These are phyloP conservation scores for Salvelinus namaycush DNA, from an alignment of 2,113 vertebrate genomes.

Conservation along the genomic window DNA sequence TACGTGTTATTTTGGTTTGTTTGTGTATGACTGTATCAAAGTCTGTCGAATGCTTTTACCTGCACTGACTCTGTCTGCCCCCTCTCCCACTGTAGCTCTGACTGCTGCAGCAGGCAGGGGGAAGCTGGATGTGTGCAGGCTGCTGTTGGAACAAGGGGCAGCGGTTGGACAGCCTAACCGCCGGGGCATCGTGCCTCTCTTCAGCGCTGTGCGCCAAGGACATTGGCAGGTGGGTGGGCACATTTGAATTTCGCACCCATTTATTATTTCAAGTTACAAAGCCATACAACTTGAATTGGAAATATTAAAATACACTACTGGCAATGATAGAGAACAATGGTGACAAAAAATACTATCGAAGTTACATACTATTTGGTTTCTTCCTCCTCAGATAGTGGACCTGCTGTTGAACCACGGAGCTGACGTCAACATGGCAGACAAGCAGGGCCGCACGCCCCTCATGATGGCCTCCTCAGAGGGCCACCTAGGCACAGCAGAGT, in stretches of 20 bases:
- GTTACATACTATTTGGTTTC: background rate
- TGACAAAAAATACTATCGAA: too few species aligned
- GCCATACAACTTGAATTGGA: too few species aligned
- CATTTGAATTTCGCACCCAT: too few species aligned
- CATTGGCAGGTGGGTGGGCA: constrained; percentile 85
- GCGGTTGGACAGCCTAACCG: constrained; percentile 86
- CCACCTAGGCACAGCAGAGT: constrained; percentile 86
- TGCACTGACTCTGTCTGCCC: too few species aligned
- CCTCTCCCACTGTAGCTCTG: constrained; percentile 71
- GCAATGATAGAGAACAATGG: too few species aligned
- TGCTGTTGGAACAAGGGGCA: constrained; percentile 89
- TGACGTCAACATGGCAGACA: constrained; percentile 92
- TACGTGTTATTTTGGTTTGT: constrained; percentile 52
- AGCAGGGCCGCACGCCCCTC: constrained; percentile 90
- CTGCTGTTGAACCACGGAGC: constrained; percentile 87
- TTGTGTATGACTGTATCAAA: background rate
- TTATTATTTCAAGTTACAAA: too few species aligned
- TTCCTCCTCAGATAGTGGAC: constrained; percentile 83
- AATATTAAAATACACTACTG: too few species aligned
- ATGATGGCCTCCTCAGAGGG: constrained; percentile 97
- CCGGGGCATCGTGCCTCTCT: constrained; percentile 85
- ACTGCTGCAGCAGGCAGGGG: constrained; percentile 90
- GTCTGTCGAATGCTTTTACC: background rate
- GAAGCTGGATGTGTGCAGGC: constrained; percentile 86
- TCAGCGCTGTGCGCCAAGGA: constrained; percentile 89